Evolutionary conservation across 2,888 invertebrate species (phyloP).

Genomic region (Noctuana brunneofusca): DNA sequence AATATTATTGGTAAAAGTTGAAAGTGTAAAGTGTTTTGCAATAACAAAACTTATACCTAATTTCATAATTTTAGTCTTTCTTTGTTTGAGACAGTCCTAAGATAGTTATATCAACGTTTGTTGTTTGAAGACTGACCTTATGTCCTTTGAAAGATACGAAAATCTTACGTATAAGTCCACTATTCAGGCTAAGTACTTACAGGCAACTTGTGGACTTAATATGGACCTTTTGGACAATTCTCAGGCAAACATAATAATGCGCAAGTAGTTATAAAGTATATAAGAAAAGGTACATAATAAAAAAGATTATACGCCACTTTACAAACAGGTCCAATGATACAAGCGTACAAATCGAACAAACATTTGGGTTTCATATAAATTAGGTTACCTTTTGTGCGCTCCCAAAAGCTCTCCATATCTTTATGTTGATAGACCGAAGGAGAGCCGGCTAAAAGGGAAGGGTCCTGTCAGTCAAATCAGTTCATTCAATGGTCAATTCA

Average conservation of each 20-base stretch:
- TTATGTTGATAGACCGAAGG: slow-evolving; percentile 31
- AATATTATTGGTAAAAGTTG: no score
- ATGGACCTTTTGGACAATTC: not conserved
- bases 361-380: slow-evolving; percentile 7
- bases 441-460: slow-evolving; percentile 31
- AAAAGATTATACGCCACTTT: slow-evolving; percentile 2
- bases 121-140: no score
- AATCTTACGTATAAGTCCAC: no score
- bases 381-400: slow-evolving; percentile 14
- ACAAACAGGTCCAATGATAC: not conserved
- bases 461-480: slow-evolving; percentile 32
- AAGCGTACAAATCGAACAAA: slow-evolving; percentile 1
- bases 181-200: no score
- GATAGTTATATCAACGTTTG: no score
- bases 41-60: no score
- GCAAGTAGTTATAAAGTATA: not conserved
- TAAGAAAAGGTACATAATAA: not conserved
- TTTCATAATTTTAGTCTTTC: no score
- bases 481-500: slow-evolving; percentile 30
- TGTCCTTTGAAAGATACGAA: no score
- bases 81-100: no score
- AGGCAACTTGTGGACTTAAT: not conserved
- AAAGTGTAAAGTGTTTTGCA: no score
- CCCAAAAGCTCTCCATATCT: slow-evolving; percentile 32
- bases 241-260: no score